Evolutionary conservation across 2,113 vertebrate genomes (phyloP), one percentile per base, ranked within the genome.

Genomic region (Clarias magur): DNA sequence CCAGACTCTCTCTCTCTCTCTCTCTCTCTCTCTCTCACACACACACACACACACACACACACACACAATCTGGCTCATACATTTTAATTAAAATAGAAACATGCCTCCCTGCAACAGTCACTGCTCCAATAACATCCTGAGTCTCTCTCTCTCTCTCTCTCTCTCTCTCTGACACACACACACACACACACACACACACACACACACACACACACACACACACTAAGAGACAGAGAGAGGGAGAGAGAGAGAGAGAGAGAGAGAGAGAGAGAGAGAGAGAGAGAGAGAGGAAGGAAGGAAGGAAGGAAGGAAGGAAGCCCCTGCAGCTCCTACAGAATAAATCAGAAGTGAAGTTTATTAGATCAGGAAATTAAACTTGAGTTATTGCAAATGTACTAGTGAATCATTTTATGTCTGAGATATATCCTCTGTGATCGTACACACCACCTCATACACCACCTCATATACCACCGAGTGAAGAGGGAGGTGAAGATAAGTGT

Each of bases 11-110:
- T 42, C 72, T 48, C 72, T 42, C 17, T 11, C 63, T 67, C 63
- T 67, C 63, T 67, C 63, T 67, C n/a, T 70, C 67, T 70, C 67
- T 30, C 65, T 30, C 63, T 2, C 27, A 5, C 27, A 53, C 21
- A 85, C 68, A 30, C 65, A 84, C 73, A 80, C 59, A 60, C 57
- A 2, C 86, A 73, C 34, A 56, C 54, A 83, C 70, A 72, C 83
- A 68, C 25, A 59, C 25, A 82, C 56, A 19, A 17, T 76, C 56
- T 82, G 79, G 65, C 59, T 86, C 81, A 88, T 88, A 80, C 56
- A 88, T 89, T 87, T 80, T 83, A 83, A 89, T 86, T 90, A 91
- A 88, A 86, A 76, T 87, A 78, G 13, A 76, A 72, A 88, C 60
- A 78, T 83, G 63, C 81, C 13, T 34, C 68, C 30, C 34, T 42